Percentiles rank a stretch among this genome's conserved stretches.
Evolutionary conservation across 2,113 vertebrate genomes (phyloP).

Genomic region (Dunckerocampus dactyliophorus): DNA sequence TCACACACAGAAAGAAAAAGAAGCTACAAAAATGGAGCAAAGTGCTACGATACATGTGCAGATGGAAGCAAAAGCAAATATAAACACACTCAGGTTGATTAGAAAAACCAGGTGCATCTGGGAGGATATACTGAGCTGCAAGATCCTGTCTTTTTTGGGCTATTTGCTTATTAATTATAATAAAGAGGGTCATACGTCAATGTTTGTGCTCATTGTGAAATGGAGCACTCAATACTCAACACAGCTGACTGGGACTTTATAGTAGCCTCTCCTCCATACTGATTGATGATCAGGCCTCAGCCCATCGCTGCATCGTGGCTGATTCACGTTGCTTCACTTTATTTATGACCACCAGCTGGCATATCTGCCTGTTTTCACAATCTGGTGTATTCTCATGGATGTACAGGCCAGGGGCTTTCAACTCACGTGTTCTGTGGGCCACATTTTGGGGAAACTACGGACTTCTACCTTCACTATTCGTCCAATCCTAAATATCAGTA

Average conservation of each 20-base stretch:
- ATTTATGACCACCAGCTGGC: constrained; percentile 32
- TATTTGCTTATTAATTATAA: neutral
- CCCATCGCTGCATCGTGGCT: constrained; percentile 17
- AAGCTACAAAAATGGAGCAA: no score
- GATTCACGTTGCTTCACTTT: constrained; percentile 21
- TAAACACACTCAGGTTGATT: no score
- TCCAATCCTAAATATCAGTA: no score
- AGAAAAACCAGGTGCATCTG: no score
- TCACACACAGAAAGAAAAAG: constrained; percentile 15
- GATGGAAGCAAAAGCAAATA: no score
- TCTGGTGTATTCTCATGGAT: neutral
- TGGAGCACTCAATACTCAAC: constrained; percentile 5
- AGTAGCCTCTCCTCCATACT: neutral
- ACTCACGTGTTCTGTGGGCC: no score
- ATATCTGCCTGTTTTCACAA: constrained; percentile 2
- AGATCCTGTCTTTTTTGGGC: neutral
- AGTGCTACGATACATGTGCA: no score
- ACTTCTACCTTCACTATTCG: no score
- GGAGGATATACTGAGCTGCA: no score
- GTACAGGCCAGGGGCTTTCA: no score
- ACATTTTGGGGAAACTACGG: no score
- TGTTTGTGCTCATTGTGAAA: constrained; percentile 4
- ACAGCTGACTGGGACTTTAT: neutral
- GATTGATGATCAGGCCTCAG: constrained; percentile 28
- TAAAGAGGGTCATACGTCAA: neutral